Conservation (phyloP, 2,113 vertebrate species). For the Rhineura floridana region DNA sequence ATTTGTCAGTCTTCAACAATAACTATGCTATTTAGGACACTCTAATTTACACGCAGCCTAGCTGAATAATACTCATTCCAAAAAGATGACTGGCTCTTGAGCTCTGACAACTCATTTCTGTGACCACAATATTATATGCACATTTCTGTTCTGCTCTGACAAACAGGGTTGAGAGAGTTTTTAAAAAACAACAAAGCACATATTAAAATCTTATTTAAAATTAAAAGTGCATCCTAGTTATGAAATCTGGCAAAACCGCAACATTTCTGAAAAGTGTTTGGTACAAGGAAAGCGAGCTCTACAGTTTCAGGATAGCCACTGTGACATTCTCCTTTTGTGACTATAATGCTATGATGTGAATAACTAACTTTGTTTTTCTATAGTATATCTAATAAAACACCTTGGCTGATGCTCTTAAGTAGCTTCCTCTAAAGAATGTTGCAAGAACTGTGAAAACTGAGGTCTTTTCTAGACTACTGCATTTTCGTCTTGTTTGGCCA, state of each 20-base stretch:
- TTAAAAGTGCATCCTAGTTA: not conserved
- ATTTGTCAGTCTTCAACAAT: not conserved
- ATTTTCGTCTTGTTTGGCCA: too few relatives aligned
- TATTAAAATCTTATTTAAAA: not conserved
- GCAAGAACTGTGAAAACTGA: too few relatives aligned
- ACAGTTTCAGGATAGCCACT: not conserved
- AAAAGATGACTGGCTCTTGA: not conserved
- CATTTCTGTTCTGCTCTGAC: not conserved
- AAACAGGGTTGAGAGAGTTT: not conserved
- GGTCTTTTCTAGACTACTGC: too few relatives aligned
- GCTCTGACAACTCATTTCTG: not conserved
- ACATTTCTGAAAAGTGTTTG: not conserved
- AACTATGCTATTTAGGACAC: not conserved
- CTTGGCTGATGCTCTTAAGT: too few relatives aligned
- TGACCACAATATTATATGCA: not conserved
- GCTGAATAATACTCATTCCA: not conserved
- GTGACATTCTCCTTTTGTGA: not conserved
- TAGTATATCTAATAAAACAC: too few relatives aligned
- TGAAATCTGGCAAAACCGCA: not conserved
- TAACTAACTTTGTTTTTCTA: too few relatives aligned
- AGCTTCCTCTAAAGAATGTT: too few relatives aligned
- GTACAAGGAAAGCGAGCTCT: not conserved
- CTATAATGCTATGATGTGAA: not conserved
- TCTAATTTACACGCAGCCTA: not conserved
- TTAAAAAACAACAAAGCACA: not conserved